Base-by-base conservation (phyloP, 2,113 vertebrate species). In the Rhinogobius similis region DNA sequence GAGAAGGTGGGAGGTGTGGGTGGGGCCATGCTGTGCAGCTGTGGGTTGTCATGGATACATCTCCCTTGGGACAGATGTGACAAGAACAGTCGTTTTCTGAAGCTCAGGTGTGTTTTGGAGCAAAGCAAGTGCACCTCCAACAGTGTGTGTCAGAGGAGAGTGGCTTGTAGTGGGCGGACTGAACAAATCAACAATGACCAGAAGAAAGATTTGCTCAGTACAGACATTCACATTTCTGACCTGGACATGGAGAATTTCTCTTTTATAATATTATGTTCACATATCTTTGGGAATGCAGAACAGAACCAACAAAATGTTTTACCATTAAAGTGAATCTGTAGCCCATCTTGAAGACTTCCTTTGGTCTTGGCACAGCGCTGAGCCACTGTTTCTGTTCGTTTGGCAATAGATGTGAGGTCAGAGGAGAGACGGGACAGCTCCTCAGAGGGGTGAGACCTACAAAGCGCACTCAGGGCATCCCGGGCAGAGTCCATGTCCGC, bases 271-370 rank as follows among this genome's bases (percentile, higher is more conserved):
- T 52, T 23, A 36, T 10, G 1, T 46, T 46, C 43, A 46, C 21
- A 52, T 9, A 23, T 23, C 21, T 23, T 52, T 52, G 53, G 5
- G 11, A 11, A 24, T 26, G 29, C 32, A 7, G 5, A 5, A 36
- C 32, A 58, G 12, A 29, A 58, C 26, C 27, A 4, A 58, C 21
- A 8, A 16, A 16, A n/a, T 64, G 0, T 70, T 91, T 94, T 90
- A 99, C 98, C 74, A 32, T 86, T 91, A 79, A 97, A 96, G 78
- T 91, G 92, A 62, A 94, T 94, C 89, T 97, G 94, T 76, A 98
- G 87, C 32, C 89, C 91, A 0, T 96, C 95, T 77, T 97, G 96
- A 62, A 99, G 90, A 79, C 76, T 85, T 76, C 90, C 88, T 62
- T 94, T 94, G 36, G 94, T 94, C 82, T 91, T 93, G 79, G 89